Percentiles rank a stretch among this genome's conserved stretches.
These are phyloP conservation scores for Cyclargus thomasi DNA, from an alignment of 1,140 invertebrate species.

Conservation along the genomic window DNA sequence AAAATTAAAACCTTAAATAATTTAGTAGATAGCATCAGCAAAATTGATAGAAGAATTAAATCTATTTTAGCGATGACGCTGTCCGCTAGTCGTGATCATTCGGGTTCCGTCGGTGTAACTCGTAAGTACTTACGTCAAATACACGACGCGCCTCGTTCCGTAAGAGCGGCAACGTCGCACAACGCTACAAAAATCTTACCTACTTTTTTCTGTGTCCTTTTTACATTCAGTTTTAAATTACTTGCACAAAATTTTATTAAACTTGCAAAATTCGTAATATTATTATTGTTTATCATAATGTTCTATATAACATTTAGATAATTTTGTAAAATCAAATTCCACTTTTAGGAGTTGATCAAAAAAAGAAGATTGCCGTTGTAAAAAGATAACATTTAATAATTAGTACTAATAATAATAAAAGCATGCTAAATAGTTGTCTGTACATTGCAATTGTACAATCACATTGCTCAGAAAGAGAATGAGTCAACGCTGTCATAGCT, in stretches of 20 bases:
- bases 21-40: not conserved
- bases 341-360: too few relatives aligned
- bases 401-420: too few relatives aligned
- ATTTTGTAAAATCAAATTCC: too few relatives aligned
- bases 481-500: slow-evolving; percentile 31
- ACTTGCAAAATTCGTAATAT: too few relatives aligned
- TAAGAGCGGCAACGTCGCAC: slow-evolving; percentile 61
- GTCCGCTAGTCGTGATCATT: slow-evolving; percentile 31
- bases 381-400: too few relatives aligned
- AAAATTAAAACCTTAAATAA: too few relatives aligned
- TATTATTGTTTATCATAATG: too few relatives aligned
- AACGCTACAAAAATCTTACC: slow-evolving; percentile 17
- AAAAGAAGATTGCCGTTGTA: too few relatives aligned
- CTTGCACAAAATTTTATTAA: too few relatives aligned
- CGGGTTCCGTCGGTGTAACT: slow-evolving; percentile 43
- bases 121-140: slow-evolving; percentile 38
- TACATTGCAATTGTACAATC: not conserved
- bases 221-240: too few relatives aligned
- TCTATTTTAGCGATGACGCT: slow-evolving; percentile 39
- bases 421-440: too few relatives aligned
- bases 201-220: not conserved
- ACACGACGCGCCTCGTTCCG: slow-evolving; percentile 37
- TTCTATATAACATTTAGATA: too few relatives aligned
- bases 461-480: slow-evolving; percentile 41
- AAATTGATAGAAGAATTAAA: slow-evolving; percentile 28